phyloP scores from a whole-genome alignment of 2,888 invertebrate species.

The Amphiduros pacificus region DNA sequence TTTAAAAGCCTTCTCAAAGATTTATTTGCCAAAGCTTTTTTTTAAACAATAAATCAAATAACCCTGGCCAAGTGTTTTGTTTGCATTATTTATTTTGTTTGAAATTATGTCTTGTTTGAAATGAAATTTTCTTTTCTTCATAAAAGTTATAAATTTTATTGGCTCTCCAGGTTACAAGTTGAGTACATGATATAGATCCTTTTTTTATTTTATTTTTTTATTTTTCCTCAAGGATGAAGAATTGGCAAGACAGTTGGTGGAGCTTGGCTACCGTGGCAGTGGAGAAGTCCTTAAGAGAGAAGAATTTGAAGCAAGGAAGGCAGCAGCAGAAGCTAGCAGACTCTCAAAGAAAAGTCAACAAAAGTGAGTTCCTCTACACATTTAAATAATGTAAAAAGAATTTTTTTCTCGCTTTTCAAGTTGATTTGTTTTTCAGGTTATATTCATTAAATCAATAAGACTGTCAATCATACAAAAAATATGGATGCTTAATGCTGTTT shows the following conservation, averaged over 20 bases:
- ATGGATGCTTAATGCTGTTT: background rate
- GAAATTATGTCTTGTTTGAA: too few species aligned
- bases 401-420: background rate
- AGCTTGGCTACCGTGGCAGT: conserved; percentile 75
- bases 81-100: too few species aligned
- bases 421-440: background rate
- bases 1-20: too few species aligned
- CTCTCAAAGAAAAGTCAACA: conserved; percentile 57
- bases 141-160: too few species aligned
- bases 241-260: conserved; percentile 72
- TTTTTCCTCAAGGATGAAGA: conserved; percentile 68
- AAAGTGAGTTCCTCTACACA: conserved; percentile 42
- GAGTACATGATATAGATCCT: too few species aligned
- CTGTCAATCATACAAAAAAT: background rate
- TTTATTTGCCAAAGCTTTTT: too few species aligned
- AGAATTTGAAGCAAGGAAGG: conserved; percentile 60
- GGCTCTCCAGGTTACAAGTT: too few species aligned
- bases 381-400: background rate
- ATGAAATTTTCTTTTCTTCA: too few species aligned
- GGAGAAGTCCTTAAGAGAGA: conserved; percentile 61
- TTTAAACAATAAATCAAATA: too few species aligned
- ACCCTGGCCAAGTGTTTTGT: too few species aligned
- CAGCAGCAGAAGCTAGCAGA: conserved; percentile 58
- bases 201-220: too few species aligned
- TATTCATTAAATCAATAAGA: background rate